Conservation (phyloP, 2,113 vertebrate species). For the Butastur rufipennis region DNA sequence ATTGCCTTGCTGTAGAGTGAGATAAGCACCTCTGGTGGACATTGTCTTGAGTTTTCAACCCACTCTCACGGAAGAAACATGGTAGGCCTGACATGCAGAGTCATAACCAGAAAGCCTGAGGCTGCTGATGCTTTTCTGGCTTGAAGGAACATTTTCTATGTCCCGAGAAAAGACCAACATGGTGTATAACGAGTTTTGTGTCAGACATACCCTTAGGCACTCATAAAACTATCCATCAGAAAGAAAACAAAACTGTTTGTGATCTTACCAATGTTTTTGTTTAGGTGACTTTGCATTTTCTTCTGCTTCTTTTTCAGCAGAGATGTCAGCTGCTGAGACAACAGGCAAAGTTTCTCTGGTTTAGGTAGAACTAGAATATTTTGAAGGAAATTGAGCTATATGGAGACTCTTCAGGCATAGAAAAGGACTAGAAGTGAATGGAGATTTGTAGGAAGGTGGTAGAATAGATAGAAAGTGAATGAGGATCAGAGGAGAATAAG, state of each 20-base stretch:
- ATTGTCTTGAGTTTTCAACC: not conserved
- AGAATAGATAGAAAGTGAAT: not conserved
- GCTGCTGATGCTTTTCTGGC: not conserved
- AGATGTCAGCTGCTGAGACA: not conserved
- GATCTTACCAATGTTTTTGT: not conserved
- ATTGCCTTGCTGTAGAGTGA: not conserved
- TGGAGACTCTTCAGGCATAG: not conserved
- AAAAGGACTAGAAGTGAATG: not conserved
- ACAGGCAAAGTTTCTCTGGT: not conserved
- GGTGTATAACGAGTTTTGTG: not conserved
- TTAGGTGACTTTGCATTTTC: not conserved
- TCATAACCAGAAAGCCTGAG: not conserved
- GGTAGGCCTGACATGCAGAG: not conserved
- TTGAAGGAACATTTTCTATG: not conserved
- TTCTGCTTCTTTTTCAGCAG: not conserved
- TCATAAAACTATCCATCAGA: not conserved
- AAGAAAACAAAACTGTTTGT: not conserved
- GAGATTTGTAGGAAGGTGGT: not conserved
- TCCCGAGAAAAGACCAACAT: not conserved
- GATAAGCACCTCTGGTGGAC: not conserved
- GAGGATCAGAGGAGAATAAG: not conserved
- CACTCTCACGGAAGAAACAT: not conserved
- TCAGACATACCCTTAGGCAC: not conserved
- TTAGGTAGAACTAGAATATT: not conserved
- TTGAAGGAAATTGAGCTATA: not conserved